Base-by-base conservation (phyloP, 2,888 invertebrate genomes). In the Perdita meconis region DNA sequence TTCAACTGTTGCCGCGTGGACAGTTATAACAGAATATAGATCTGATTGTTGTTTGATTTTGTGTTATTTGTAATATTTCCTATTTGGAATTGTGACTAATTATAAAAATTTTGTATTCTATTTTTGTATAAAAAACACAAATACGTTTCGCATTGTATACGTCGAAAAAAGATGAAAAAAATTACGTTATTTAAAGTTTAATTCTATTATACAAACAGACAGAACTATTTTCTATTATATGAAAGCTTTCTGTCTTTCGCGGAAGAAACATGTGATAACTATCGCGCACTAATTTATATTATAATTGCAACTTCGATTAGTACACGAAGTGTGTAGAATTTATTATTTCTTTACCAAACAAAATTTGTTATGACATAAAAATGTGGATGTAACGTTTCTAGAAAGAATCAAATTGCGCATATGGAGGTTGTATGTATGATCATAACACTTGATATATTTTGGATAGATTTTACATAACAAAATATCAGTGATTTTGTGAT, bases 1-100 rank as follows among this genome's bases (percentile, higher is more conserved):
- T 88, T 94, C 57, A 94, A 93, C 85, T 95, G 96, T 1, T 96
- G 95, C 92, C 94, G 94, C 85, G 92, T 85, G 91, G 82, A 93
- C 93, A 93, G 93, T 51, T 94, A 94, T 80, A 93, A 94, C 86
- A 91, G 93, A 88, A 94, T 94, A 86, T 94, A 90, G 57, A 47
- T 6, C 10, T 42, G 50, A 26, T 6, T 65, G 51, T 5, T 47
- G 10, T 44, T 30, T 0, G 22, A 40, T 13, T 3, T 3, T 5
- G 12, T 40, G 44, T 10, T 19, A 30, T 10, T 12, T 34, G 63
- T 34, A 36, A 57, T 57, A 36, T 70, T 69, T 57, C 34, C 6
- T 30, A 4, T 30, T 6, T n/a, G n/a, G n/a, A n/a, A n/a, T 26
- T 36, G 53, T 26, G n/a, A 2, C 10, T 36, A 56, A 36, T 8